Conservation (phyloP, 2,113 vertebrate genomes). For the Glaucomys volans region DNA sequence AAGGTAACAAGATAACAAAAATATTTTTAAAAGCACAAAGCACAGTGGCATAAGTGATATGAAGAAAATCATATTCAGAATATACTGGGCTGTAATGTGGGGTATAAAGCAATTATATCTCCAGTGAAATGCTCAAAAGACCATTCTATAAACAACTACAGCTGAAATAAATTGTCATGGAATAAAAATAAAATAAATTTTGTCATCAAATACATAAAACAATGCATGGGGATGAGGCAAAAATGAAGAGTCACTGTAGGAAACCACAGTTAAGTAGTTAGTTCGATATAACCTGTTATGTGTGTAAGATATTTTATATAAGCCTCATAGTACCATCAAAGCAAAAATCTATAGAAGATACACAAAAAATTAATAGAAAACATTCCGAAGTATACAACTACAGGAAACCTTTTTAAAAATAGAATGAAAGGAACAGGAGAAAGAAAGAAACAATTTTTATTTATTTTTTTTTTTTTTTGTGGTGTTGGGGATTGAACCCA, state of each 20-base stretch:
- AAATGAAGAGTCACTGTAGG: neutral
- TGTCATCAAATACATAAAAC: neutral
- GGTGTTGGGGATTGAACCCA: too few species aligned
- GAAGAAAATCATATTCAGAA: neutral
- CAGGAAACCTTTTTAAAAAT: neutral
- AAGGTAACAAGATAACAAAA: neutral
- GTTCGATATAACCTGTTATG: neutral
- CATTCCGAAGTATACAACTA: neutral
- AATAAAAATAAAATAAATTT: neutral
- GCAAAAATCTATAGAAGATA: neutral
- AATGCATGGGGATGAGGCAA: neutral
- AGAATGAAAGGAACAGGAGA: neutral
- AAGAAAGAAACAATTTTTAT: neutral
- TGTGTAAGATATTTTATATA: neutral
- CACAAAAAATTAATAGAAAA: neutral
- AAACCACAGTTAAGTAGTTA: neutral
- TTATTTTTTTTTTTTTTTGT: too few species aligned
- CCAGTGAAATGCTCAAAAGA: neutral
- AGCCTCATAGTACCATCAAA: neutral
- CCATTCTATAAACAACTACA: too few species aligned
- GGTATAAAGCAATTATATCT: neutral
- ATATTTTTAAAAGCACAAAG: neutral
- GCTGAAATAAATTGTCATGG: neutral
- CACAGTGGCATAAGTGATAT: neutral
- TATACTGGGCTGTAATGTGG: neutral